Evolutionary conservation across 2,888 invertebrate species (phyloP).

Genomic region (Silvanus unidentatus): DNA sequence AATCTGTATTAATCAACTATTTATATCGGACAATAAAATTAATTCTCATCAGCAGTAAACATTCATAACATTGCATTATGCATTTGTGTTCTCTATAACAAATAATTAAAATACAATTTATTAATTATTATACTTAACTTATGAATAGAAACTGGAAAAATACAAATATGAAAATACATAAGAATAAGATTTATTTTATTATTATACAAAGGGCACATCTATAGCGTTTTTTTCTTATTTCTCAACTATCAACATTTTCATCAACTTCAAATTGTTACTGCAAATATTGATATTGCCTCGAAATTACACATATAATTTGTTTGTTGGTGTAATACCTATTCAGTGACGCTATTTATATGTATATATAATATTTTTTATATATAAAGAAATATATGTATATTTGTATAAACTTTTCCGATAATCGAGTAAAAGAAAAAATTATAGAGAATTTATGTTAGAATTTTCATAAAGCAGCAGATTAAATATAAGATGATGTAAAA

Average conservation of each 20-base stretch:
- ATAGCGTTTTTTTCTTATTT: constrained; percentile 19
- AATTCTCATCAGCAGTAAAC: too few species aligned
- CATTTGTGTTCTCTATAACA: too few species aligned
- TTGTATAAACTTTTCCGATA: constrained; percentile 2
- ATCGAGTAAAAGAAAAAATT: constrained; percentile 14
- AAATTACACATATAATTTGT: constrained; percentile 7
- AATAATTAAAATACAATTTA: too few species aligned
- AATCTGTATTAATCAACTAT: too few species aligned
- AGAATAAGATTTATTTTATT: constrained; percentile 11
- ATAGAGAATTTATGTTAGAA: constrained; percentile 27
- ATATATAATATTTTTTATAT: constrained; percentile 21
- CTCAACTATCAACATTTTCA: too few species aligned
- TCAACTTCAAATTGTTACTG: not conserved
- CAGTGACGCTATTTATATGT: constrained; percentile 33
- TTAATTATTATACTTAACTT: too few species aligned
- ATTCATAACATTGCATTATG: too few species aligned
- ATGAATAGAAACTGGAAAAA: not conserved
- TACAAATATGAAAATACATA: constrained; percentile 5
- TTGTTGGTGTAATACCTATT: constrained; percentile 40
- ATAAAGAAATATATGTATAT: constrained; percentile 5
- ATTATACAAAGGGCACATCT: constrained; percentile 26
- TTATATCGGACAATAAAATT: too few species aligned
- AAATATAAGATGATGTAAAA: constrained; percentile 11
- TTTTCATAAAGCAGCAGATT: constrained; percentile 16
- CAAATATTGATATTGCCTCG: constrained; percentile 20